phyloP scores from a whole-genome alignment of 2,113 vertebrate genomes.

The Campylomormyrus tamandua region DNA sequence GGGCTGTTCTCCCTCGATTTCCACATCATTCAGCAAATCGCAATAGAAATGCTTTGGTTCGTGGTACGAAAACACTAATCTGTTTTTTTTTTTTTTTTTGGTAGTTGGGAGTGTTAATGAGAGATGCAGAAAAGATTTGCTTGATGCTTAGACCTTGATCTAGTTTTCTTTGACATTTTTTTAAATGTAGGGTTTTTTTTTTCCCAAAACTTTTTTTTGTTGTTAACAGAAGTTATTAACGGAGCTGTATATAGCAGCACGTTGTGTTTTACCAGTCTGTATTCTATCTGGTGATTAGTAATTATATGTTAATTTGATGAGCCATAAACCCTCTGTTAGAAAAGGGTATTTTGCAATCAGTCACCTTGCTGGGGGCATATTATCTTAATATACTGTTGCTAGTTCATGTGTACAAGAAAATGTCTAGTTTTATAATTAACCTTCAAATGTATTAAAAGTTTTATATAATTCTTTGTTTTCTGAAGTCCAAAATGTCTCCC shows the following conservation, averaged over 20 bases:
- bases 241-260: not conserved
- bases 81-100: not conserved
- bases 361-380: not conserved
- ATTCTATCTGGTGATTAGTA: not conserved
- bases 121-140: not conserved
- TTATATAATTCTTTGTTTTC: not conserved
- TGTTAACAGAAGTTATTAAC: not conserved
- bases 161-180: not conserved
- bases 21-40: not conserved
- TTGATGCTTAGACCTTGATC: not conserved
- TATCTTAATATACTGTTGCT: not conserved
- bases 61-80: not conserved
- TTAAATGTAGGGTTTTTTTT: not conserved
- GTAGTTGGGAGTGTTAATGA: not conserved
- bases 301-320: not conserved
- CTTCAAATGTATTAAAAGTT: not conserved
- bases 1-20: not conserved
- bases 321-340: not conserved
- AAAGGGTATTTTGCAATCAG: not conserved
- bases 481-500: not conserved
- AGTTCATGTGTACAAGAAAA: not conserved
- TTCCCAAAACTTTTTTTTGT: not conserved
- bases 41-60: not conserved
- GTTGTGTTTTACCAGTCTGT: not conserved
- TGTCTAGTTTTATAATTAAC: not conserved